phyloP scores from a whole-genome alignment of 2,888 invertebrate genomes.

The Stramonita haemastoma region DNA sequence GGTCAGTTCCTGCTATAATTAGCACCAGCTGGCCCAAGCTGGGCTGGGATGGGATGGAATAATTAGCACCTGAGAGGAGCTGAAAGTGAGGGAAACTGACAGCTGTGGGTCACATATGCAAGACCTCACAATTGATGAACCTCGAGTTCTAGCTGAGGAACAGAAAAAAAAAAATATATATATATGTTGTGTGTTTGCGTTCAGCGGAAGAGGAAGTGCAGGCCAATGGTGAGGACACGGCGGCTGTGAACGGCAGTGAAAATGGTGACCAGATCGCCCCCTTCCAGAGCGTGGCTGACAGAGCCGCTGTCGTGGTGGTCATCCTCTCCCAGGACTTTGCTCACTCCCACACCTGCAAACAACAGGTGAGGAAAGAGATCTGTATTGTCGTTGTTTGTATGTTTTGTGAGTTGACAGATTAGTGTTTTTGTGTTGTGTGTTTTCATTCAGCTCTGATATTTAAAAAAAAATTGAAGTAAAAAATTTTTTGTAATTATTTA shows the following conservation, averaged over 20 bases:
- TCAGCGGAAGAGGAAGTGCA: background rate
- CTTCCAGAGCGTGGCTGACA: conserved; percentile 75
- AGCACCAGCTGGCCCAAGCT: too few relatives aligned
- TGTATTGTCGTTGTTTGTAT: background rate
- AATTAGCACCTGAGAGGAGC: too few relatives aligned
- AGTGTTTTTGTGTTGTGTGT: background rate
- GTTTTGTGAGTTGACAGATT: background rate
- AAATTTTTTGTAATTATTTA: background rate
- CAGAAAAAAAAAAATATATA: too few relatives aligned
- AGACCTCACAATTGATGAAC: too few relatives aligned
- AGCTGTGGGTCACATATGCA: too few relatives aligned
- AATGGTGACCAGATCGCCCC: conserved; percentile 38
- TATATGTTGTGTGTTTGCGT: background rate
- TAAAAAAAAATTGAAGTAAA: background rate
- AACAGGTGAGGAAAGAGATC: conserved; percentile 64
- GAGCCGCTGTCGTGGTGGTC: conserved; percentile 73
- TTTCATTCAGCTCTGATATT: too few relatives aligned
- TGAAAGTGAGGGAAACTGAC: too few relatives aligned
- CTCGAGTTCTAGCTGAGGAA: too few relatives aligned
- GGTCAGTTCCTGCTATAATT: too few relatives aligned
- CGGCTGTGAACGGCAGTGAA: background rate
- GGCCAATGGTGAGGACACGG: background rate
- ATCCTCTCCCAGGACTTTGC: conserved; percentile 72
- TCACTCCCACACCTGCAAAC: conserved; percentile 68
- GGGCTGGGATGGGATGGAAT: too few relatives aligned